Evolutionary conservation across 2,888 invertebrate genomes (phyloP).

Genomic region (Sinelater perroti): DNA sequence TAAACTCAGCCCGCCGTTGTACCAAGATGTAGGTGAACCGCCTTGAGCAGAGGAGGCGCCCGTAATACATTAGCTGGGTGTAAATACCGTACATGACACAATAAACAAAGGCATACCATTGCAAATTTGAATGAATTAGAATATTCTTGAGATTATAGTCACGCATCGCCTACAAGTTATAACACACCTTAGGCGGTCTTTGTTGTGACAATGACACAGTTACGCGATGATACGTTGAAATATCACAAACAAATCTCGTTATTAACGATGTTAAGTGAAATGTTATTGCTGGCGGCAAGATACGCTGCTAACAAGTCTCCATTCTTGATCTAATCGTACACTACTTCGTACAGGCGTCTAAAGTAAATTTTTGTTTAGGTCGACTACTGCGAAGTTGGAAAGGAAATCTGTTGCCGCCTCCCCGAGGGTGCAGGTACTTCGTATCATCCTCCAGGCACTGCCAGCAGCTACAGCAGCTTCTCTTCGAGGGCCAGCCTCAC

Average conservation of each 20-base stretch:
- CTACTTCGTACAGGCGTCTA: too few relatives aligned
- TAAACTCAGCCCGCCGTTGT: too few relatives aligned
- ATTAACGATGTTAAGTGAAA: background rate
- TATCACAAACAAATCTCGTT: slow-evolving; percentile 21
- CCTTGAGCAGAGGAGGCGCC: slow-evolving; percentile 24
- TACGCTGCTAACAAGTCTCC: background rate
- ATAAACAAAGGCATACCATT: slow-evolving; percentile 21
- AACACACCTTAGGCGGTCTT: slow-evolving; percentile 15
- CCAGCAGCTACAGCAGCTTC: background rate
- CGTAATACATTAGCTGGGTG: slow-evolving; percentile 21
- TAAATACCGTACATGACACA: slow-evolving; percentile 26
- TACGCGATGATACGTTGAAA: slow-evolving; percentile 13
- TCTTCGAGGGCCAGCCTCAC: background rate
- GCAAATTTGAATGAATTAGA: slow-evolving; percentile 26
- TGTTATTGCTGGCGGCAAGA: background rate
- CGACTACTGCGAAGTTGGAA: slow-evolving; percentile 56
- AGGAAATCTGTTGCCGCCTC: slow-evolving; percentile 59
- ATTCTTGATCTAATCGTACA: too few relatives aligned
- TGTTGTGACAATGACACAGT: slow-evolving; percentile 31
- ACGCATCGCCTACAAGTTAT: slow-evolving; percentile 3
- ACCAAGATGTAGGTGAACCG: slow-evolving; percentile 28
- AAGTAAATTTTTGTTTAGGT: slow-evolving; percentile 51
- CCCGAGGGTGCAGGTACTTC: slow-evolving; percentile 12
- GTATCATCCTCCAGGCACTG: background rate
- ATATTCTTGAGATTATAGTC: slow-evolving; percentile 22